These are phyloP conservation scores for Ennomos quercinarius DNA, from an alignment of 2,888 invertebrate species.

Conservation along the genomic window DNA sequence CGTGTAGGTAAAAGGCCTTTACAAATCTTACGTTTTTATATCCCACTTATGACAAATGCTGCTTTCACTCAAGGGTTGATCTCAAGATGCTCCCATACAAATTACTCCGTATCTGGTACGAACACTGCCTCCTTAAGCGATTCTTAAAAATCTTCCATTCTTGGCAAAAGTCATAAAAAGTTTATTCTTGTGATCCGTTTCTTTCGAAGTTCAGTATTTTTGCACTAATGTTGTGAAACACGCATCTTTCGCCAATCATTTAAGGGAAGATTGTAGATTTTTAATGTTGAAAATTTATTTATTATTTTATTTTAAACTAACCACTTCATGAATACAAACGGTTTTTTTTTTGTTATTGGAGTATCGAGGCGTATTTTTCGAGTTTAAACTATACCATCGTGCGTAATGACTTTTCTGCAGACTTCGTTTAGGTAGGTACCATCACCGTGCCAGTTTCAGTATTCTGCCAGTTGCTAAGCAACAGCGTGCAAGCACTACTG, in stretches of 20 bases:
- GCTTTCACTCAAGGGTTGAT: constrained; percentile 11
- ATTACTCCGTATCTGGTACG: constrained; percentile 27
- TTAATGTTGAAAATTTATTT: too few relatives aligned
- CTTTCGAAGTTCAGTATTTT: constrained; percentile 12
- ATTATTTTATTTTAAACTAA: too few relatives aligned
- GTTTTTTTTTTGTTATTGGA: too few relatives aligned
- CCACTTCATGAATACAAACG: too few relatives aligned
- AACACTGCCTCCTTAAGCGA: constrained; percentile 27
- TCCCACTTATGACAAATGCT: constrained; percentile 28
- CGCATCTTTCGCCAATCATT: not conserved
- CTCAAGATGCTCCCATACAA: constrained; percentile 25
- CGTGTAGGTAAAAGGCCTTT: constrained; percentile 16
- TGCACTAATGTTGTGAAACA: constrained; percentile 7
- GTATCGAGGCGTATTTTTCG: too few relatives aligned
- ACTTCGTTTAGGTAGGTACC: too few relatives aligned
- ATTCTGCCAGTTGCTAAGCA: too few relatives aligned
- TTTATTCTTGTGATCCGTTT: constrained; percentile 15
- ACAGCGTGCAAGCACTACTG: too few relatives aligned
- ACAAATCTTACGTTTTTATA: constrained; percentile 26
- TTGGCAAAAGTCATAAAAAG: constrained; percentile 26
- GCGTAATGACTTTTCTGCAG: too few relatives aligned
- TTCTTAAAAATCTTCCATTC: constrained; percentile 28
- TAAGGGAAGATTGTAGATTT: too few relatives aligned
- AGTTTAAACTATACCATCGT: too few relatives aligned
- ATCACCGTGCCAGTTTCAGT: too few relatives aligned